Evolutionary conservation across 2,888 invertebrate species (phyloP), one percentile per base, ranked within the genome.

Genomic region (Noctuana brunneofusca): DNA sequence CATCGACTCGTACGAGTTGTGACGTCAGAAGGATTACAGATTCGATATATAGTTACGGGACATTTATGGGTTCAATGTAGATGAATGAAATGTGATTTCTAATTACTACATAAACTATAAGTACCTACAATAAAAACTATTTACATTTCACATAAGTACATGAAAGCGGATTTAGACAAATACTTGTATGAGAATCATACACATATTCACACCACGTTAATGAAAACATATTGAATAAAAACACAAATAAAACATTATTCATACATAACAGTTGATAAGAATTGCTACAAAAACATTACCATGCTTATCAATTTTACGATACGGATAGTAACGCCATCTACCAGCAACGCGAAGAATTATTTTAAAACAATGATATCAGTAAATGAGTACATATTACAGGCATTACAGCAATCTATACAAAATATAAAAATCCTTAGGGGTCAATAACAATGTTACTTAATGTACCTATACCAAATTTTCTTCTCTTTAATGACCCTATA

Each of bases 1-100:
- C 84, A 87, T 70, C 65, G 64, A 56, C 68, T 80, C 79, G 75
- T 72, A 76, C 78, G 76, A 82, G 75, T 68, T 63, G 70, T 81
- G 79, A 83, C 81, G 81, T 82, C 76, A 78, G 66, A 59, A 69
- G 32, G 35, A n/a, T 3, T 24, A 49, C 22, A 14, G 14, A 27
- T 27, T 49, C 14, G 2, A n/a, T 24, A 1, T 12, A 46, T 46
- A 20, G 20, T 20, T 46, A n/a, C 8, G 12, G 14, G 1, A 18
- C 1, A 6, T 5, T 18, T 43, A 43, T 3, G 2, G 43, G 2
- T 18, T 12, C 20, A 48, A 22, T 12, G 22, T 20, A n/a, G 11
- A 16, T 16, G 16, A 41, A 16, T 41, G 0, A 14, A 16, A 8
- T 16, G 16, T 12, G n/a, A 6, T n/a, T 38, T 38, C n/a, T 8